phyloP scores from a whole-genome alignment of 2,797 vertebrate genomes.

The Propithecus deckenii region DNA sequence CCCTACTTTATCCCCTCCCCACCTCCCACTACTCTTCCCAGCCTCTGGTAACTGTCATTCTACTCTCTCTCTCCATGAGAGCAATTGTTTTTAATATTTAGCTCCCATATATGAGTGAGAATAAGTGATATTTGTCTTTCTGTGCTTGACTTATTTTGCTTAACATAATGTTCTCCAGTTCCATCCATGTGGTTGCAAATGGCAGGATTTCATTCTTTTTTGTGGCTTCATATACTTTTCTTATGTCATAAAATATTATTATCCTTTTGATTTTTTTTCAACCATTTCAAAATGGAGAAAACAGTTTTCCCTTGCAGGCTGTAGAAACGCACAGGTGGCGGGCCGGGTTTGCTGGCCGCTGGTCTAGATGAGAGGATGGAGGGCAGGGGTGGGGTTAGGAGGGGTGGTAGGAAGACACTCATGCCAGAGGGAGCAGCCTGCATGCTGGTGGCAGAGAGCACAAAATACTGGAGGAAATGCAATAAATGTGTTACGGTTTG shows the following conservation, averaged over 20 bases:
- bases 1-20: not conserved
- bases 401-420: not conserved
- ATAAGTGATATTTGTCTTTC: not conserved
- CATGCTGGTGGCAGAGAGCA: not conserved
- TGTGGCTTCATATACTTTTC: not conserved
- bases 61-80: not conserved
- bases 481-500: not conserved
- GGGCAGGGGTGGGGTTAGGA: not conserved
- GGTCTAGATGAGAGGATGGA: too few species aligned
- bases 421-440: not conserved
- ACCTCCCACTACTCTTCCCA: not conserved
- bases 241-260: not conserved
- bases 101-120: not conserved
- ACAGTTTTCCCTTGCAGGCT: not conserved
- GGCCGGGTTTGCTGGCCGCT: not conserved
- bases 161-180: not conserved
- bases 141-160: not conserved
- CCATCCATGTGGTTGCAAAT: not conserved
- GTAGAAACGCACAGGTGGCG: not conserved
- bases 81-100: not conserved
- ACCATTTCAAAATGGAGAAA: not conserved
- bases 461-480: not conserved
- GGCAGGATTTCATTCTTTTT: not conserved
- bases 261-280: not conserved
- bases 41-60: not conserved